Conservation (phyloP, 2,797 vertebrate genomes). For the Acanthopagrus latus region DNA sequence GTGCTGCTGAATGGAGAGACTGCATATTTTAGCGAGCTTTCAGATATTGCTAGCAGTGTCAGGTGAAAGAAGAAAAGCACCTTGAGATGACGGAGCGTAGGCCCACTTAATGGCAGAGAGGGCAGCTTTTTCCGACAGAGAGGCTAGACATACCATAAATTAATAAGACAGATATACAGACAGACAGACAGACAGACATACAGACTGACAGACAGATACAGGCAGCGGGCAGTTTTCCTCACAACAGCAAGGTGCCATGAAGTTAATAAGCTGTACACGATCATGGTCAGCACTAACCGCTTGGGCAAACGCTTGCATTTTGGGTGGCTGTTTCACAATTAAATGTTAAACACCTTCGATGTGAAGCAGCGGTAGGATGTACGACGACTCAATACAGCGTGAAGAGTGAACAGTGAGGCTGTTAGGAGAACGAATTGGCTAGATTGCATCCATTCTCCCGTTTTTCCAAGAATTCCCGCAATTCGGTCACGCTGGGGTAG, state of each 20-base stretch:
- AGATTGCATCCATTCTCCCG: neutral
- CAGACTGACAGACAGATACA: neutral
- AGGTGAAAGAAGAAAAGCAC: constrained; percentile 31
- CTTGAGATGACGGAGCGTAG: constrained; percentile 30
- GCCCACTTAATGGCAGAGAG: constrained; percentile 17
- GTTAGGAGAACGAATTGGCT: neutral
- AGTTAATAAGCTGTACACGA: neutral
- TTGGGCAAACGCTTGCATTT: neutral
- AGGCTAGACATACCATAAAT: constrained; percentile 17
- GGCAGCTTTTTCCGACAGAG: constrained; percentile 4
- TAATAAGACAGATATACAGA: constrained; percentile 5
- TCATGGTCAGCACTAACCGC: neutral
- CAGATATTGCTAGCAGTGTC: constrained; percentile 12
- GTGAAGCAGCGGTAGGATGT: neutral
- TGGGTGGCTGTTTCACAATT: neutral
- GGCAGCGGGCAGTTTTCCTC: neutral
- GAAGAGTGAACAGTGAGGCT: constrained; percentile 1
- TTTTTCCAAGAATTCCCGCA: neutral
- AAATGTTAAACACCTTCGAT: neutral
- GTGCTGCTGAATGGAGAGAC: constrained; percentile 28
- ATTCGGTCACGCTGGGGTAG: neutral
- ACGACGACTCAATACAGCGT: constrained; percentile 3
- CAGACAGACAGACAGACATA: neutral
- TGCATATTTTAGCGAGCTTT: constrained; percentile 46
- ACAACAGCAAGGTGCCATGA: neutral